Conservation (phyloP, 1,140 invertebrate species). For the Drosophila pachea region DNA sequence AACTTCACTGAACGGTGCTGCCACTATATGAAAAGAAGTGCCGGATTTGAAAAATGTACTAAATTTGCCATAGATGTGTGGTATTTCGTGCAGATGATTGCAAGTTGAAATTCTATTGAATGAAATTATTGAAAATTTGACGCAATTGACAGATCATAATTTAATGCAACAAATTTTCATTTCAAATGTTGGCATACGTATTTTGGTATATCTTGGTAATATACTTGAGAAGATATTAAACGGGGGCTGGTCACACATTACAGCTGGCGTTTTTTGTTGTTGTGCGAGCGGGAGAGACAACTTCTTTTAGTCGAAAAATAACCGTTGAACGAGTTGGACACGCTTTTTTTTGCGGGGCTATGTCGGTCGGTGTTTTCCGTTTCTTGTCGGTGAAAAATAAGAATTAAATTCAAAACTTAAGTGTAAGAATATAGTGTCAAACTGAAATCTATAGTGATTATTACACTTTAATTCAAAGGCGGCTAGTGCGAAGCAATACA, state of each 20-base stretch:
- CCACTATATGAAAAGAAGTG: constrained; percentile 1
- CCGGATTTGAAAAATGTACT: not conserved
- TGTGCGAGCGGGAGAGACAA: constrained; percentile 30
- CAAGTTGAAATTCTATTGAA: not conserved
- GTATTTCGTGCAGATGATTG: constrained; percentile 13
- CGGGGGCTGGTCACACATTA: constrained; percentile 4
- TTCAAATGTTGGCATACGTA: no score
- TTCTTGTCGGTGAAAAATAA: constrained; percentile 42
- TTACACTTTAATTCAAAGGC: constrained; percentile 20
- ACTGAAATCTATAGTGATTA: constrained; percentile 22
- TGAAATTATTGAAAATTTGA: not conserved
- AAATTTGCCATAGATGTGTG: not conserved
- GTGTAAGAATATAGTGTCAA: constrained; percentile 43
- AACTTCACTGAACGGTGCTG: constrained; percentile 11
- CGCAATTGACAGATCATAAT: no score
- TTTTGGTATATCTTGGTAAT: no score
- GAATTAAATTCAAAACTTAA: constrained; percentile 27
- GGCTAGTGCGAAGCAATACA: constrained; percentile 40
- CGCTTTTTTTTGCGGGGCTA: constrained; percentile 41
- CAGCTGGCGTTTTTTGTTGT: constrained; percentile 26
- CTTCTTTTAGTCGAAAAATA: constrained; percentile 42
- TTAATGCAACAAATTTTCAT: no score
- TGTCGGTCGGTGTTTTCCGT: constrained; percentile 58
- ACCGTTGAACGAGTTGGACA: constrained; percentile 50
- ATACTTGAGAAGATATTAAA: not conserved